Conservation (phyloP, 2,888 invertebrate genomes). For the Chironomus riparius region DNA sequence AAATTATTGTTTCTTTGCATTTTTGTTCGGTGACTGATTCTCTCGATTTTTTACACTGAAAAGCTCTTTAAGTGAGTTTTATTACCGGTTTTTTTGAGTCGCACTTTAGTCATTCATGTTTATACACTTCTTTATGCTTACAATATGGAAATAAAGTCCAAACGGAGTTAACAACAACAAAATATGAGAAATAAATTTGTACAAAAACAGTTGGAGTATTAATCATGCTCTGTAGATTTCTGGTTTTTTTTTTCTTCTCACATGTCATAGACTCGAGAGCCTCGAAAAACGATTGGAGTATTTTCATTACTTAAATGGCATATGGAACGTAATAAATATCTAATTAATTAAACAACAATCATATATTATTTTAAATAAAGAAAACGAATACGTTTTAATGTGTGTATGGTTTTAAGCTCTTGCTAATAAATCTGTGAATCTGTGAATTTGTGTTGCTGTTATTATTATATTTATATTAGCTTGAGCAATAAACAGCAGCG, state of each 20-base stretch:
- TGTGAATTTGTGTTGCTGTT: too few species aligned
- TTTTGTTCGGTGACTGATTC: not conserved
- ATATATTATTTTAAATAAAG: not conserved
- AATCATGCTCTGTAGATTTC: conserved; percentile 14
- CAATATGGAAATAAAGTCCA: not conserved
- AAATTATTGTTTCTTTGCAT: not conserved
- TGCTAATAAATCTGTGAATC: too few species aligned
- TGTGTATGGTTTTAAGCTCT: not conserved
- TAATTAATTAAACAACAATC: not conserved
- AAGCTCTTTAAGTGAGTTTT: not conserved
- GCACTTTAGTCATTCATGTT: conserved; percentile 4
- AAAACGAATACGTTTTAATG: not conserved
- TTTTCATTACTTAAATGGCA: not conserved
- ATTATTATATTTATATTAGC: too few species aligned
- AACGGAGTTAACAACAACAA: not conserved
- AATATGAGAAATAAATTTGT: not conserved
- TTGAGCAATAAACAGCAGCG: too few species aligned
- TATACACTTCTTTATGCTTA: not conserved
- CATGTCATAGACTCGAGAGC: not conserved
- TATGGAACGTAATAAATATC: conserved; percentile 2
- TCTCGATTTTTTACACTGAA: not conserved
- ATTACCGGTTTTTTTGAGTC: conserved; percentile 2
- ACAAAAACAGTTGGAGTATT: conserved; percentile 11
- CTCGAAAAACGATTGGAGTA: not conserved
- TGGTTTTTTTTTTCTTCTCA: conserved; percentile 12